Conservation (phyloP, 2,888 invertebrate species). For the Thereva nobilitata region DNA sequence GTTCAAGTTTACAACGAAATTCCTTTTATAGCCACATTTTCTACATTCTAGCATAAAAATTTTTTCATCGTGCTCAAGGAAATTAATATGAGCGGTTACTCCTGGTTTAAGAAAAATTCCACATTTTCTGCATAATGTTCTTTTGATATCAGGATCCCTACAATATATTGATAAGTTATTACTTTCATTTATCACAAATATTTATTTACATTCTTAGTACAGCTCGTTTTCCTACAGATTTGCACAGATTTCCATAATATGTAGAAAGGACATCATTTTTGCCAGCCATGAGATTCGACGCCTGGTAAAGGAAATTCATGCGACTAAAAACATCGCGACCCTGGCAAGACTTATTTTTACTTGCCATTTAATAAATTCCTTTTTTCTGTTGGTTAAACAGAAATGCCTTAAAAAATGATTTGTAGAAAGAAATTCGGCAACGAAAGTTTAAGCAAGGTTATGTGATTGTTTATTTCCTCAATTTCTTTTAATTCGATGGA, state of each 20-base stretch:
- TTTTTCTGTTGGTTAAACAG: background rate
- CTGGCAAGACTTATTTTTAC: constrained; percentile 12
- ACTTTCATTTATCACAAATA: background rate
- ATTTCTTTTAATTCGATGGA: no score
- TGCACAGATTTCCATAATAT: constrained; percentile 54
- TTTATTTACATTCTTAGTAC: constrained; percentile 53
- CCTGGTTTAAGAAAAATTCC: constrained; percentile 51
- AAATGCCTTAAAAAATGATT: background rate
- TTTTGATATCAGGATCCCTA: constrained; percentile 54
- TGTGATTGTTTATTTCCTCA: no score
- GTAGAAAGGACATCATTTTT: constrained; percentile 50
- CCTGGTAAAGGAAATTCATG: constrained; percentile 57
- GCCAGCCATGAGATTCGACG: constrained; percentile 53
- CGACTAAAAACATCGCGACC: constrained; percentile 48
- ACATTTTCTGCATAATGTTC: constrained; percentile 55
- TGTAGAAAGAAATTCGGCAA: background rate
- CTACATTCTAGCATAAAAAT: constrained; percentile 48
- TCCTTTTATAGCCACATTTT: constrained; percentile 48
- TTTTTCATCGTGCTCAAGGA: constrained; percentile 32
- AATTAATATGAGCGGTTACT: constrained; percentile 48
- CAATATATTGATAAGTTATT: constrained; percentile 8
- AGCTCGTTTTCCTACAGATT: constrained; percentile 53
- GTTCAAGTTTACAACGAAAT: constrained; percentile 48
- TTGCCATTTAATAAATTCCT: background rate
- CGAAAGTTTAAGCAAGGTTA: no score